Evolutionary conservation across 2,888 invertebrate genomes (phyloP).

Genomic region (Sabellastarte sp.): DNA sequence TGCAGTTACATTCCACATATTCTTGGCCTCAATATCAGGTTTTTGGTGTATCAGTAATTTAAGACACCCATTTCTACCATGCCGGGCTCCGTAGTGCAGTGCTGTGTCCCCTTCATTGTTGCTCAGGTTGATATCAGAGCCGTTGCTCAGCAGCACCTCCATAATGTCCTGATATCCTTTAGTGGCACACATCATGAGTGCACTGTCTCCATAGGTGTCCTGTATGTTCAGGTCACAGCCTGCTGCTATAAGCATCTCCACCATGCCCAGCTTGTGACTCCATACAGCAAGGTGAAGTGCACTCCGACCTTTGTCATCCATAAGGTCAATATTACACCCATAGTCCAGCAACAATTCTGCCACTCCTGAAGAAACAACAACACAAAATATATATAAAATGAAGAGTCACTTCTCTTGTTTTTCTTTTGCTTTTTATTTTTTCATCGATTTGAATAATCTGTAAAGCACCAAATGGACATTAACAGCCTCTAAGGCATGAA

Average conservation of each 20-base stretch:
- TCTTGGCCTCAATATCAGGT: constrained; percentile 13
- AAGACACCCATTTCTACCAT: constrained; percentile 16
- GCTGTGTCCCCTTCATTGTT: constrained; percentile 26
- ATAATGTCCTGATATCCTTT: constrained; percentile 14
- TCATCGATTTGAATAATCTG: too few species aligned
- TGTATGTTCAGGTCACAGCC: constrained; percentile 13
- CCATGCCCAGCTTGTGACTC: constrained; percentile 9
- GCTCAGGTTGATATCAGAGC: constrained; percentile 9
- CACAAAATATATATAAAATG: too few species aligned
- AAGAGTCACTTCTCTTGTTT: too few species aligned
- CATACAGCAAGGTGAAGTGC: constrained; percentile 32
- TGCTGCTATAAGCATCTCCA: constrained; percentile 13
- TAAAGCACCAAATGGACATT: too few species aligned
- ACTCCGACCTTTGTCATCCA: constrained; percentile 25
- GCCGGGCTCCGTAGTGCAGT: constrained; percentile 28
- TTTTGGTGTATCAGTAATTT: constrained; percentile 13
- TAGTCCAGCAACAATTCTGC: too few species aligned
- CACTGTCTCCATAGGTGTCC: constrained; percentile 22
- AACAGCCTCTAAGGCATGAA: too few species aligned
- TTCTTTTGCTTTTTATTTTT: too few species aligned
- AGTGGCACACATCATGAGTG: constrained; percentile 19
- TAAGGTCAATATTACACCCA: constrained; percentile 23
- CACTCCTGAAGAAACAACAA: too few species aligned
- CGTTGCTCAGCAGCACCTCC: constrained; percentile 15
- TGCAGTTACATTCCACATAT: constrained; percentile 19